These are phyloP conservation scores for Abrostola triplasia DNA, from an alignment of 2,888 invertebrate species.

Conservation along the genomic window DNA sequence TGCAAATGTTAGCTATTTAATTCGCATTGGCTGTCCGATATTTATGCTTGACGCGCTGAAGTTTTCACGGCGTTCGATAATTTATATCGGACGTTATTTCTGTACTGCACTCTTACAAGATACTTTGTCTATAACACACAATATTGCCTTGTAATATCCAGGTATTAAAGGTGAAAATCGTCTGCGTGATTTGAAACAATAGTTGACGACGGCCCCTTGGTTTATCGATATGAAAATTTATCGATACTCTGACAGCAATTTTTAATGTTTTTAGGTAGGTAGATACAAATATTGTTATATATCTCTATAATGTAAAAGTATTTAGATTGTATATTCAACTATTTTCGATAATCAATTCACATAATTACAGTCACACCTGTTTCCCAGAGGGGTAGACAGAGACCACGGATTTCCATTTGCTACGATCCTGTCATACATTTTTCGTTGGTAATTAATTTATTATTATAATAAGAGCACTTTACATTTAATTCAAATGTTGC, in stretches of 20 bases:
- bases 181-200: constrained; percentile 34
- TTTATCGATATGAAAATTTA: constrained; percentile 52
- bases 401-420: too few species aligned
- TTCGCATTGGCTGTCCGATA: constrained; percentile 56
- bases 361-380: too few species aligned
- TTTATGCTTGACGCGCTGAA: constrained; percentile 65
- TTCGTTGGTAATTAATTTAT: too few species aligned
- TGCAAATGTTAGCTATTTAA: constrained; percentile 65
- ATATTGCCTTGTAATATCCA: constrained; percentile 13
- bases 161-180: constrained; percentile 19
- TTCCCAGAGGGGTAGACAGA: too few species aligned
- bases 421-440: too few species aligned
- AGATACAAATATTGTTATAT: background rate
- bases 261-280: constrained; percentile 27
- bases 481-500: background rate
- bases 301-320: background rate
- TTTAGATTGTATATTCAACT: too few species aligned
- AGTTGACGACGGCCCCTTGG: constrained; percentile 19
- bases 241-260: constrained; percentile 43
- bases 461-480: too few species aligned
- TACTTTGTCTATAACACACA: constrained; percentile 14
- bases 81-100: constrained; percentile 61
- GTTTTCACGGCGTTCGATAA: constrained; percentile 62
- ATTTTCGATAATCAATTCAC: too few species aligned
- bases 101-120: constrained; percentile 46